Conservation (phyloP, 2,113 vertebrate genomes). For the Lepisosteus osseus region DNA sequence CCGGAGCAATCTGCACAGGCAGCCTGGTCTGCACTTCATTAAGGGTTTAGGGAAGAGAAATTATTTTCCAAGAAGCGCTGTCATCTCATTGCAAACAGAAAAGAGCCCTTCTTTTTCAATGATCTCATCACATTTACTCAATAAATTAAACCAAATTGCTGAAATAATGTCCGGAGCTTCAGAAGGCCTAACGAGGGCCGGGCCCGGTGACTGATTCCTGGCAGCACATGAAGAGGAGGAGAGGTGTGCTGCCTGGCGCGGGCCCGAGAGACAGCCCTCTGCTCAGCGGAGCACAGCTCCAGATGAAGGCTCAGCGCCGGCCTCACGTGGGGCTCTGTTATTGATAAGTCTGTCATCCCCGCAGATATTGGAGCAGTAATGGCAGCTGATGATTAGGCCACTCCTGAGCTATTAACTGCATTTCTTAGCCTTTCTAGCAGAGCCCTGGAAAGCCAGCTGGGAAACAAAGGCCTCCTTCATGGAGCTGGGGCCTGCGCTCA, state of each 20-base stretch:
- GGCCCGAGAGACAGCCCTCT: constrained; percentile 77
- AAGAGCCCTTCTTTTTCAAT: constrained; percentile 32
- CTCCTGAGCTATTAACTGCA: constrained; percentile 87
- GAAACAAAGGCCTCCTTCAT: constrained; percentile 82
- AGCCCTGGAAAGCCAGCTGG: constrained; percentile 66
- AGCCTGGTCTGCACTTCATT: not conserved
- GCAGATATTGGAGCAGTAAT: constrained; percentile 88
- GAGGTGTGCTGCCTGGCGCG: constrained; percentile 66
- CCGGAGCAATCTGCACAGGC: too few relatives aligned
- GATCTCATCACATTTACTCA: constrained; percentile 64
- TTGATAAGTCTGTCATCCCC: constrained; percentile 93
- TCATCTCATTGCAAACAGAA: not conserved
- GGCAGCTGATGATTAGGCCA: constrained; percentile 85
- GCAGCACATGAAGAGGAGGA: constrained; percentile 69
- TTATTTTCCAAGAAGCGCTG: not conserved
- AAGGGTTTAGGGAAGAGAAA: not conserved
- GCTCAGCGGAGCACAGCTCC: constrained; percentile 84
- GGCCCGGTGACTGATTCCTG: constrained; percentile 76
- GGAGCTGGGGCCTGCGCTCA: constrained; percentile 55
- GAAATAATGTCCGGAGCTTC: constrained; percentile 64
- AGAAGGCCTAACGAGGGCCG: constrained; percentile 59
- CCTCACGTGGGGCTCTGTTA: constrained; percentile 80
- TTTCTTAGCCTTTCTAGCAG: constrained; percentile 82
- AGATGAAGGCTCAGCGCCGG: constrained; percentile 68
- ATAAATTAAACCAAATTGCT: constrained; percentile 74